phyloP scores from a whole-genome alignment of 2,113 vertebrate genomes.

The Pachypanchax playfairii region DNA sequence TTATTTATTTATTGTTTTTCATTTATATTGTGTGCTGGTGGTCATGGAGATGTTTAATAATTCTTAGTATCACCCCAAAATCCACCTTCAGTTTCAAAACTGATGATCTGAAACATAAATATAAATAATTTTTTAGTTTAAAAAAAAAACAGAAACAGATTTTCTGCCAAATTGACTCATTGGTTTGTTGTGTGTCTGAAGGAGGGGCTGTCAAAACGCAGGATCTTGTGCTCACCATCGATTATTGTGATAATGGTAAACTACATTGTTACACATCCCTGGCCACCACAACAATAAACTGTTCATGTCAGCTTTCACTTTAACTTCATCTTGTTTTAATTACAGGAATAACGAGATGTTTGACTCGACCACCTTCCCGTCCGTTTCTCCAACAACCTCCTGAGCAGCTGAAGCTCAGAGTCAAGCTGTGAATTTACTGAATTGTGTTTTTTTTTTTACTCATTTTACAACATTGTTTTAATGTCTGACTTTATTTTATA shows the following conservation, averaged over 20 bases:
- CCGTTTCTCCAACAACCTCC: not conserved
- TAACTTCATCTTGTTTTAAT: not conserved
- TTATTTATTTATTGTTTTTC: too few relatives aligned
- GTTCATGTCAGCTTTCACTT: not conserved
- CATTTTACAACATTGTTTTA: too few relatives aligned
- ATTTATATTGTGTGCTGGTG: too few relatives aligned
- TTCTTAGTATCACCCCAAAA: too few relatives aligned
- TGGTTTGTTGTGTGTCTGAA: constrained; percentile 23
- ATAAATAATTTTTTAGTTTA: not conserved
- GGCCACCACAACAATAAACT: not conserved
- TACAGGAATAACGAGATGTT: not conserved
- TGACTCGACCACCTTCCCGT: not conserved
- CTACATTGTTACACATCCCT: not conserved
- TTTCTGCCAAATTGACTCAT: constrained; percentile 5
- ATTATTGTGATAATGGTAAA: constrained; percentile 13
- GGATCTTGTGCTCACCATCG: not conserved
- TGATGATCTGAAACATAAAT: too few relatives aligned
- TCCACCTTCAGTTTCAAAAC: too few relatives aligned
- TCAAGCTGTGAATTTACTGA: not conserved
- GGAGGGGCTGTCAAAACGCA: not conserved
- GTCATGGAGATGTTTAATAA: not conserved
- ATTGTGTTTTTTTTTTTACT: not conserved
- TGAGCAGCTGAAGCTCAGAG: not conserved
- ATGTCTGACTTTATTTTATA: too few relatives aligned
- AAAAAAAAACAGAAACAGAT: too few relatives aligned